Conservation (phyloP, 2,888 invertebrate species). For the Minunthozetes semirufus region DNA sequence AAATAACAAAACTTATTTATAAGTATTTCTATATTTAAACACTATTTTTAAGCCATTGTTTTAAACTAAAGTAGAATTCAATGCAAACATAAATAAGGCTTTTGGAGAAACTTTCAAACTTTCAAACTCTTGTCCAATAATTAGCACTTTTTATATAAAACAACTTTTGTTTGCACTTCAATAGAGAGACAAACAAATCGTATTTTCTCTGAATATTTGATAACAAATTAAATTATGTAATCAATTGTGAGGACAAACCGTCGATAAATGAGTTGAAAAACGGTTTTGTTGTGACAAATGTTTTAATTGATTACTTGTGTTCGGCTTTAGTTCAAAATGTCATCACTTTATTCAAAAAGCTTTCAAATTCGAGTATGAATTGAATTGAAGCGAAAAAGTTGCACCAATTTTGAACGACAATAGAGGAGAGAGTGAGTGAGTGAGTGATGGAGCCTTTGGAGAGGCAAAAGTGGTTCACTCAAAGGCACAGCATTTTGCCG, state of each 20-base stretch:
- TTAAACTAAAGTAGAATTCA: neutral
- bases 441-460: too few relatives aligned
- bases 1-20: too few relatives aligned
- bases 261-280: neutral
- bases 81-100: too few relatives aligned
- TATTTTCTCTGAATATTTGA: neutral
- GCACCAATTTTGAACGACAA: neutral
- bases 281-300: neutral
- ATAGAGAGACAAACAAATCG: too few relatives aligned
- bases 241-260: neutral
- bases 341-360: neutral
- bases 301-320: slow-evolving; percentile 26
- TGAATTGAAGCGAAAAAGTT: neutral
- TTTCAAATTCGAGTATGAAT: neutral
- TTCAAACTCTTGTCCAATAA: too few relatives aligned
- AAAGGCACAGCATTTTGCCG: neutral
- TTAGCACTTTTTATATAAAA: too few relatives aligned
- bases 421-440: neutral
- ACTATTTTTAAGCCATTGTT: neutral
- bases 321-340: neutral
- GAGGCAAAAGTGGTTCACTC: slow-evolving; percentile 22
- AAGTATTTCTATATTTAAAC: too few relatives aligned
- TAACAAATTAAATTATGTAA: neutral
- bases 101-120: too few relatives aligned
- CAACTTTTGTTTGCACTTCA: neutral